Conservation (phyloP, 2,113 vertebrate species). For the Lichenostomus cassidix region DNA sequence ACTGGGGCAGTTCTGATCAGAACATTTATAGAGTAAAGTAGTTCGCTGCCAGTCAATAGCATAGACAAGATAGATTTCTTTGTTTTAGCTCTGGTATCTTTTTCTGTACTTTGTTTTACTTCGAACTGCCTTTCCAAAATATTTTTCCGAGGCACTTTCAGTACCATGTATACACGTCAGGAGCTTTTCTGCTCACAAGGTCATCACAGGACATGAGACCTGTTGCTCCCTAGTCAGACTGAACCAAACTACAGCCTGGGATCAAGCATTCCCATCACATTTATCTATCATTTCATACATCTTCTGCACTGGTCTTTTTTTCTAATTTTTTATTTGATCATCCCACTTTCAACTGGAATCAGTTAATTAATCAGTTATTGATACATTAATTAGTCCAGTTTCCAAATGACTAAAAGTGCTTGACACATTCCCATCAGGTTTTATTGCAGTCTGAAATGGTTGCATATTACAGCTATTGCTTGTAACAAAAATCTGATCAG, state of each 20-base stretch:
- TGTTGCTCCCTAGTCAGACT: not conserved
- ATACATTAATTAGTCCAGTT: not conserved
- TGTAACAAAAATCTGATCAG: not conserved
- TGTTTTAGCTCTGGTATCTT: not conserved
- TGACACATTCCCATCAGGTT: not conserved
- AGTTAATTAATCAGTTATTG: not conserved
- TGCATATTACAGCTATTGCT: not conserved
- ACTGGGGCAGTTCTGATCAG: not conserved
- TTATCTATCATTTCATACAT: not conserved
- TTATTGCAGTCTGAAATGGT: not conserved
- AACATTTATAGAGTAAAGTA: not conserved
- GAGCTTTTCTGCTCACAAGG: not conserved
- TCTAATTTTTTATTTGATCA: not conserved
- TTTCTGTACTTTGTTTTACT: not conserved
- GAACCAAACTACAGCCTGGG: not conserved
- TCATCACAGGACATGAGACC: not conserved
- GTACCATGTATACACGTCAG: not conserved
- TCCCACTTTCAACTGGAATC: not conserved
- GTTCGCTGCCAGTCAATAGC: not conserved
- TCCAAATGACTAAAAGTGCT: not conserved
- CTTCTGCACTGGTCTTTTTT: not conserved
- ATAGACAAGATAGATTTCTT: not conserved
- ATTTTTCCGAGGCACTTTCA: not conserved
- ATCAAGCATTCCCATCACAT: not conserved
- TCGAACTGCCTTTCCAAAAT: not conserved